Evolutionary conservation across 1,140 invertebrate species (phyloP).

Genomic region (Pogonomyrmex barbatus): DNA sequence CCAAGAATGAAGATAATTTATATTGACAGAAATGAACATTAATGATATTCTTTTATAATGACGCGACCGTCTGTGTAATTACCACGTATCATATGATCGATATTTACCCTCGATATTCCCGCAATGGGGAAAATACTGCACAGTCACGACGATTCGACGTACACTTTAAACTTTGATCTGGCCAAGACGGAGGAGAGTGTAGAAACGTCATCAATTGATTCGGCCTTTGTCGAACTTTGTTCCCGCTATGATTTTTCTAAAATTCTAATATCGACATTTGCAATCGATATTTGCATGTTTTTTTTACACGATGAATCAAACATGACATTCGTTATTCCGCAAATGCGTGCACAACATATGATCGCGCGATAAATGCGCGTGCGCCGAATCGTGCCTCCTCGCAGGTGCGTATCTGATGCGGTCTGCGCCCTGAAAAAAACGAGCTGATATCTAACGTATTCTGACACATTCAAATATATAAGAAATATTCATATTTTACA

Average conservation of each 20-base stretch:
- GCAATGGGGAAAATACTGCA: neutral
- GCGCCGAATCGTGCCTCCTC: slow-evolving; percentile 6
- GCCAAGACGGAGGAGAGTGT: neutral
- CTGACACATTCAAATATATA: neutral
- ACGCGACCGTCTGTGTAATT: too few species aligned
- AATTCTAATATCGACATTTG: slow-evolving; percentile 3
- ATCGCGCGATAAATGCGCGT: slow-evolving; percentile 17
- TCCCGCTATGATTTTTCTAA: neutral
- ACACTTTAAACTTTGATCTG: slow-evolving; percentile 55
- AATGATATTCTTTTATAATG: neutral
- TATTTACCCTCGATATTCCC: neutral
- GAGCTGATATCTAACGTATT: too few species aligned
- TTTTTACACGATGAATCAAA: neutral
- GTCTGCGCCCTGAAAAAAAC: neutral
- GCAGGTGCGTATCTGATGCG: neutral
- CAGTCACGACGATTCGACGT: neutral
- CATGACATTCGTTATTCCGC: neutral
- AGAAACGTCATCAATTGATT: neutral
- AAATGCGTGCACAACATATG: neutral
- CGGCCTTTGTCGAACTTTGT: slow-evolving; percentile 23
- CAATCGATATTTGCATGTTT: neutral
- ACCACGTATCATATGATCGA: neutral
- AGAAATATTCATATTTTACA: neutral
- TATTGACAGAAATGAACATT: too few species aligned
- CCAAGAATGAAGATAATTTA: too few species aligned